Evolutionary conservation across 35 echinoderm and acorn worm species (phyloP).

Genomic region (Ophiothrix spiculata): DNA sequence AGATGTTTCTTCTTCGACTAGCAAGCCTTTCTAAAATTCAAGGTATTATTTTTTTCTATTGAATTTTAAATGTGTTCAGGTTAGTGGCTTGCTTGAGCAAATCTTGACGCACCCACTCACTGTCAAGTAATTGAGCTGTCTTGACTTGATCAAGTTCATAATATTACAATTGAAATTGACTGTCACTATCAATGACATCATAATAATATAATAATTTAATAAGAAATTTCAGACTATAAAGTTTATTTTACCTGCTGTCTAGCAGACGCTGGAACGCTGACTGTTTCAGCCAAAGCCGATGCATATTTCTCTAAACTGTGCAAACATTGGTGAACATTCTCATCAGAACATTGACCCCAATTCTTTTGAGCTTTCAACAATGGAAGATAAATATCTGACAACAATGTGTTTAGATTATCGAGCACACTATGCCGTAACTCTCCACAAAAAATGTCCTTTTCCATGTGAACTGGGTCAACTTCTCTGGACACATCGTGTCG

Average conservation of each 20-base stretch:
- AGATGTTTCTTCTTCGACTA: too few species aligned
- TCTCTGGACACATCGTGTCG: slow-evolving; percentile 74
- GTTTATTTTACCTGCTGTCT: slow-evolving; percentile 77
- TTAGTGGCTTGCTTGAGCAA: too few species aligned
- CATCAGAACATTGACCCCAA: slow-evolving; percentile 89
- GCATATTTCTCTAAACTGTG: slow-evolving; percentile 85
- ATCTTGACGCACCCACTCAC: too few species aligned
- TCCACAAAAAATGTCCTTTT: slow-evolving; percentile 99
- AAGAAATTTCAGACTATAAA: not conserved
- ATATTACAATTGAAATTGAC: too few species aligned
- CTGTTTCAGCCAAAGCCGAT: slow-evolving; percentile 74
- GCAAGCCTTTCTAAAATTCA: too few species aligned
- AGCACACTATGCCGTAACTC: slow-evolving; percentile 94
- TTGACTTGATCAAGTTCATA: too few species aligned
- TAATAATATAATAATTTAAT: not conserved
- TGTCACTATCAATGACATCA: not conserved
- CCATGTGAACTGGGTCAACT: slow-evolving; percentile 96
- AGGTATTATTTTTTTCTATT: too few species aligned
- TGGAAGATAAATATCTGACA: slow-evolving; percentile 89
- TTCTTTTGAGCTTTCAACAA: slow-evolving; percentile 89
- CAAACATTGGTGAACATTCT: slow-evolving; percentile 85
- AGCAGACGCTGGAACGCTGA: slow-evolving; percentile 73
- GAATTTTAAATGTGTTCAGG: too few species aligned
- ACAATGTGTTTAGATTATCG: slow-evolving; percentile 90
- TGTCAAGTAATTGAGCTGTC: too few species aligned